Conservation (phyloP, 2,888 invertebrate genomes). For the Poecilus cupreus region DNA sequence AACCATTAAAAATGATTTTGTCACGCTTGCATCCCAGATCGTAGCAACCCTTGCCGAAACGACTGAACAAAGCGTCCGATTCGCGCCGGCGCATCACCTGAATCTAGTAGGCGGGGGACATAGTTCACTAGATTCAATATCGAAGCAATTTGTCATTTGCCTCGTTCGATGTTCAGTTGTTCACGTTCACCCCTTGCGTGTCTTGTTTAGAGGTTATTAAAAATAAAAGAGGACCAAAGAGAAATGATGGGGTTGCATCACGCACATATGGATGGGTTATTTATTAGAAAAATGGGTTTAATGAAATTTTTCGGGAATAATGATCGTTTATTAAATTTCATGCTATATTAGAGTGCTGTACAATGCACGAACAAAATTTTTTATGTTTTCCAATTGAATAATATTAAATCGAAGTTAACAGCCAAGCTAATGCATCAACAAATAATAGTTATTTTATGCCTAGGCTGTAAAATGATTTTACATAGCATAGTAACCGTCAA, state of each 20-base stretch:
- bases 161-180: neutral
- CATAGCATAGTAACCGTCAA: too few relatives aligned
- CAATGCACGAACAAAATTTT: too few relatives aligned
- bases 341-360: too few relatives aligned
- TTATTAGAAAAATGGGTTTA: conserved; percentile 1
- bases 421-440: too few relatives aligned
- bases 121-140: conserved; percentile 27
- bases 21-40: conserved; percentile 27
- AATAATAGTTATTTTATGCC: too few relatives aligned
- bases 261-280: conserved; percentile 26
- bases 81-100: conserved; percentile 38
- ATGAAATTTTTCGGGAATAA: neutral
- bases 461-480: too few relatives aligned
- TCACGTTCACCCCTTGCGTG: conserved; percentile 37
- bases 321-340: too few relatives aligned
- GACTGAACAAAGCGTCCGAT: conserved; percentile 26
- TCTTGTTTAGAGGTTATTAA: conserved; percentile 31
- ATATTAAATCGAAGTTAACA: too few relatives aligned
- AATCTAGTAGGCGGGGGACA: conserved; percentile 20
- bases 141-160: conserved; percentile 37
- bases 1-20: conserved; percentile 34
- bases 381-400: too few relatives aligned
- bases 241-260: conserved; percentile 14
- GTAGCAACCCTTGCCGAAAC: conserved; percentile 39
- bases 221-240: conserved; percentile 19